phyloP scores from a whole-genome alignment of 2,888 invertebrate species.

The Stenotaenia linearis region DNA sequence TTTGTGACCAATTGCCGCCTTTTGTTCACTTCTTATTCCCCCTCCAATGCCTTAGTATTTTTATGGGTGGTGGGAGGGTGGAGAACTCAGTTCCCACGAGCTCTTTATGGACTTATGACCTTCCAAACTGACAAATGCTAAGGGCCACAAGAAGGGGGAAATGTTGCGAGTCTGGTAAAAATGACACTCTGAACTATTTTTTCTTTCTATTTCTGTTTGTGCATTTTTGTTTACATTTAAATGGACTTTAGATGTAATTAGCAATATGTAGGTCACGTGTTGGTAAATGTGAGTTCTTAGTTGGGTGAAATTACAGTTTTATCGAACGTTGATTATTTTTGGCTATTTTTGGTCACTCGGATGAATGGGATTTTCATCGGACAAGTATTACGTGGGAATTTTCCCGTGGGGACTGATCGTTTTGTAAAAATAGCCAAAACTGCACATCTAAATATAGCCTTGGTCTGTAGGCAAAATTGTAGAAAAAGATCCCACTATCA shows the following conservation, averaged over 20 bases:
- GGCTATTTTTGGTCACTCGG: neutral
- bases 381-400: neutral
- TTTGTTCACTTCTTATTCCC: neutral
- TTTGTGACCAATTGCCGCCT: neutral
- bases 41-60: neutral
- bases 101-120: slow-evolving; percentile 9
- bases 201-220: neutral
- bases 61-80: slow-evolving; percentile 3
- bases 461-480: neutral
- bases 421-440: neutral
- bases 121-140: neutral
- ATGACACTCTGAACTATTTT: neutral
- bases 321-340: neutral
- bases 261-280: too few species aligned
- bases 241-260: too few species aligned
- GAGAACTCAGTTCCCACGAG: neutral
- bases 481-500: neutral
- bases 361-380: neutral
- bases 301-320: too few species aligned
- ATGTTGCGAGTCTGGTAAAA: neutral
- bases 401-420: neutral
- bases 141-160: neutral
- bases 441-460: neutral
- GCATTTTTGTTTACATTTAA: neutral
- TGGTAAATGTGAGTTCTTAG: neutral